Base-by-base conservation (phyloP, 1,140 invertebrate genomes). In the Tetramorium alpestre region DNA sequence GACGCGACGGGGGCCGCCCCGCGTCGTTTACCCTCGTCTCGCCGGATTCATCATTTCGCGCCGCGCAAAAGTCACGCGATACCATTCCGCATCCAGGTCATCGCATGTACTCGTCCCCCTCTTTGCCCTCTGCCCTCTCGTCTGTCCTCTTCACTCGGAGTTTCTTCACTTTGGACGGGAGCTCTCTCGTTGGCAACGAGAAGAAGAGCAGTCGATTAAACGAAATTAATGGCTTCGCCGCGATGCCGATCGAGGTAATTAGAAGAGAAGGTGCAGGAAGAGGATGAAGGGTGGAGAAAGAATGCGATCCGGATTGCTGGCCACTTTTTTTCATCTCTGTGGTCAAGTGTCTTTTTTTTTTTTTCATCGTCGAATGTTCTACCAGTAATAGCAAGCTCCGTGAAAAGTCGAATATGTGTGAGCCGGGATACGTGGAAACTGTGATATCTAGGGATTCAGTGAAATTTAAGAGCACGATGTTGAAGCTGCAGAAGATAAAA, bases 221-320 rank as follows among this genome's bases (percentile, higher is more conserved):
- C 72, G 73, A 87, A 89, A 90, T 90, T 84, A 89, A 89, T 87
- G 85, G 65, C 47, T 56, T 11, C n/a, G 49, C 49, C 72, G n/a
- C 69, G 81, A 73, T 64, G 60, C n/a, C 47, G 62, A 70, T 38
- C 11, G 38, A 58, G 44, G 67, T 81, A 88, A 86, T 90, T 88
- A 86, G 56, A 81, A 18, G 47, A 13, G 67, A 56, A 38, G 41
- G 13, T 18, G 11, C 22, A 38, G 18, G 38, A 47, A 38, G 77
- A 33, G 13, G 22, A 28, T 11, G 77, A 41, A 25, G 51, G 44
- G 28, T 7, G 22, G 28, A 18, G 11, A 3, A n/a, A 49, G 47
- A 33, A 25, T 60, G 22, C 22, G 47, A 13, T 56, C n/a, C 38
- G 72, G 16, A n/a, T 18, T 82, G 49, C 54, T 64, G 41, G n/a